Percentiles rank a stretch among this genome's conserved stretches.
Evolutionary conservation across 2,797 vertebrate genomes (phyloP).

Genomic region (Acanthis flammea): DNA sequence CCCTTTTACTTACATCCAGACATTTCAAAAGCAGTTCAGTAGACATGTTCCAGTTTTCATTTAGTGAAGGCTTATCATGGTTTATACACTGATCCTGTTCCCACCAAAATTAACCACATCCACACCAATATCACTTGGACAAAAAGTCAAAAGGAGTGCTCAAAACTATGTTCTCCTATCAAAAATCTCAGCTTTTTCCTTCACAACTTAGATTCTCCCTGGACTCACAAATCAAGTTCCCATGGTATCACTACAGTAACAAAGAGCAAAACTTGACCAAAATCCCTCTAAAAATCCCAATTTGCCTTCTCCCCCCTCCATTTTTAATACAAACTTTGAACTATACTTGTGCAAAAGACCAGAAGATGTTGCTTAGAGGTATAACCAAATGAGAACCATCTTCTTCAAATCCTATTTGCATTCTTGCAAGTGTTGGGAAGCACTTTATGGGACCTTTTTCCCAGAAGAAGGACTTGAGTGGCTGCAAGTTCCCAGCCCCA

Average conservation of each 20-base stretch:
- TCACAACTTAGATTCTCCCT: neutral
- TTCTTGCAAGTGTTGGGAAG: neutral
- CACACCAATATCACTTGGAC: neutral
- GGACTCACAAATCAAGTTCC: neutral
- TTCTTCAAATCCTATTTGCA: neutral
- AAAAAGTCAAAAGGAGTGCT: neutral
- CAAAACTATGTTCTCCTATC: neutral
- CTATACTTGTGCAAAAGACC: neutral
- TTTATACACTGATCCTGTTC: neutral
- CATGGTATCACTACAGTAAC: neutral
- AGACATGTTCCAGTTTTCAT: neutral
- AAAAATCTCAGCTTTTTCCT: neutral
- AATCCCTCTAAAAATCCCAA: neutral
- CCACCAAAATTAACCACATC: neutral
- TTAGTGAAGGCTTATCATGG: neutral
- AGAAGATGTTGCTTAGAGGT: neutral
- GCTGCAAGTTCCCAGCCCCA: neutral
- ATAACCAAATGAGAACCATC: neutral
- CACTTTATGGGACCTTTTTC: neutral
- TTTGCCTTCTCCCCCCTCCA: neutral
- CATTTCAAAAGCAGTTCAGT: neutral
- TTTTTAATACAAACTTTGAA: neutral
- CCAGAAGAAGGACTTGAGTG: neutral
- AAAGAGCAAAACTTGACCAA: neutral
- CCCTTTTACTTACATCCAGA: neutral